phyloP scores from a whole-genome alignment of 1,140 invertebrate genomes.

The Drosophila triauraria region DNA sequence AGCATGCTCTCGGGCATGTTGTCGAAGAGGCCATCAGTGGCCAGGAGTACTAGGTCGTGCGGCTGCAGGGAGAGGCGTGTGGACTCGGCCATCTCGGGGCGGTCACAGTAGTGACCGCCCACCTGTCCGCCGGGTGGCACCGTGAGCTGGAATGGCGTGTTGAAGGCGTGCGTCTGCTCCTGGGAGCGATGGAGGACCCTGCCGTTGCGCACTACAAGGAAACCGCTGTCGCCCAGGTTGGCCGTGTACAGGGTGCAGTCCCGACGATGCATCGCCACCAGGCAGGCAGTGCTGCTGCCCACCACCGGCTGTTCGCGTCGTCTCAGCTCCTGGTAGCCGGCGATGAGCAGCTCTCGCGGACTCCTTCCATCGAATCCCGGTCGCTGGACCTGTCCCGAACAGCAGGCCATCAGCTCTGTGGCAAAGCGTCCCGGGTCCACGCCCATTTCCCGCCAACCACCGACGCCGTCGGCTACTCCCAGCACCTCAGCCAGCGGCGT shows the following conservation, averaged over 20 bases:
- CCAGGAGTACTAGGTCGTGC: constrained; percentile 53
- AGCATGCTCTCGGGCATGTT: constrained; percentile 59
- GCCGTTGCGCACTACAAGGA: constrained; percentile 52
- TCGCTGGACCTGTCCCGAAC: constrained; percentile 15
- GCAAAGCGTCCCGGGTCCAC: constrained; percentile 63
- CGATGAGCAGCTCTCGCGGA: constrained; percentile 40
- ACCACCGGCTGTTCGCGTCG: not conserved
- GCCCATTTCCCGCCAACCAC: constrained; percentile 54
- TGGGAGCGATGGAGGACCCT: constrained; percentile 39
- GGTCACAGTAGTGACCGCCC: constrained; percentile 10
- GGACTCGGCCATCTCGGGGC: constrained; percentile 33
- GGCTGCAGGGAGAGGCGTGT: constrained; percentile 22
- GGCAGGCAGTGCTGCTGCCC: constrained; percentile 68
- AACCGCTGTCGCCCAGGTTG: constrained; percentile 64
- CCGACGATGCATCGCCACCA: constrained; percentile 42
- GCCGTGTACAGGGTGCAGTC: constrained; percentile 61
- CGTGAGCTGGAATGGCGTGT: constrained; percentile 56
- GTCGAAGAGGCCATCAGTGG: constrained; percentile 66
- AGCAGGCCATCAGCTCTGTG: constrained; percentile 57
- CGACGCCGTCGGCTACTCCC: constrained; percentile 69
- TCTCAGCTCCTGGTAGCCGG: constrained; percentile 40
- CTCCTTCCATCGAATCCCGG: constrained; percentile 37
- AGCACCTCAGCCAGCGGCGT: constrained; percentile 55
- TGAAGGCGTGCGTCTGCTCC: constrained; percentile 57
- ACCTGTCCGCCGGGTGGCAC: constrained; percentile 20